Evolutionary conservation across 2,797 vertebrate species (phyloP).

Genomic region (Myotis planiceps): DNA sequence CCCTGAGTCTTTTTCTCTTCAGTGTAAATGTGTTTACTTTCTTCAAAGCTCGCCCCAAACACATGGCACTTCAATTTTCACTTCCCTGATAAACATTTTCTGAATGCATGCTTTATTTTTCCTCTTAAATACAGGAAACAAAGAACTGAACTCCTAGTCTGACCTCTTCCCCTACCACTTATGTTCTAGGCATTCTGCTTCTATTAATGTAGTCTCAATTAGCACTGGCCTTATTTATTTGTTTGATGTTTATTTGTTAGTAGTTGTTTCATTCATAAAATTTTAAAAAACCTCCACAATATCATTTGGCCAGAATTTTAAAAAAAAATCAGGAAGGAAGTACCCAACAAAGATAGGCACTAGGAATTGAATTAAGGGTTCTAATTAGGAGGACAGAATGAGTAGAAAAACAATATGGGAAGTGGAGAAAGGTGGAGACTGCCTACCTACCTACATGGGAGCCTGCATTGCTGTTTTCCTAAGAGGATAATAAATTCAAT

Average conservation of each 20-base stretch:
- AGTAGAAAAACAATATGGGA: fast-evolving
- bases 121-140: not conserved
- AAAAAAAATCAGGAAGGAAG: not conserved
- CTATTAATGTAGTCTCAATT: fast-evolving
- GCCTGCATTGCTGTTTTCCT: fast-evolving
- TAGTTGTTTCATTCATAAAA: not conserved
- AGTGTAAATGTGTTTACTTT: fast-evolving
- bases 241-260: not conserved
- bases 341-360: fast-evolving
- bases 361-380: fast-evolving
- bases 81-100: not conserved
- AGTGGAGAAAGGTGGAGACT: not conserved
- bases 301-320: not conserved
- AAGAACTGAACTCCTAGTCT: not conserved
- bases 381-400: too few relatives aligned
- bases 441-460: fast-evolving
- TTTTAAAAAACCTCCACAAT: not conserved
- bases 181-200: fast-evolving
- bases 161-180: fast-evolving
- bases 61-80: fast-evolving
- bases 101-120: not conserved
- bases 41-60: not conserved
- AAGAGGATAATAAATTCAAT: not conserved
- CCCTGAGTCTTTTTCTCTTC: not conserved
- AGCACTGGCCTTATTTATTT: not conserved